Base-by-base conservation (phyloP, 37 sponge, comb jelly and placozoan genomes). In the Oopsacas minuta region DNA sequence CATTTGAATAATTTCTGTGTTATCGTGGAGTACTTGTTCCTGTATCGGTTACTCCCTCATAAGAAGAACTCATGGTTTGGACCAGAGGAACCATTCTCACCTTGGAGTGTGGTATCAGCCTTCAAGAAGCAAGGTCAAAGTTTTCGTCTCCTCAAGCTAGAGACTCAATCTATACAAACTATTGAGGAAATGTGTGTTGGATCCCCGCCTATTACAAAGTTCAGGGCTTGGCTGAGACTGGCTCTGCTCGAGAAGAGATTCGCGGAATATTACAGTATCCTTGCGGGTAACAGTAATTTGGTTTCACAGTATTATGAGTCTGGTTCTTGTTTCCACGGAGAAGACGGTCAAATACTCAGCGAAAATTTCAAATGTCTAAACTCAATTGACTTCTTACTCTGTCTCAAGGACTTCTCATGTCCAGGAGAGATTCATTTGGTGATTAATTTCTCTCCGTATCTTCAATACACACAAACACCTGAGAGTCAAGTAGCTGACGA, bases 171-270 rank as follows among this genome's bases (percentile, higher is more conserved):
- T 35, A 35, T 38, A 28, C 81, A 61, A 5, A 69, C 39, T 28
- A 36, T 82, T 37, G 38, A 36, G 39, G 8, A 82, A 23, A 37
- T 84, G 46, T 39, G 36, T 0, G 38, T 86, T 35, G 36, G 82
- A 36, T 37, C 83, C n/a, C 75, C 75, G 22, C 75, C 75, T 34
- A 42, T 81, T 30, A 0, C 37, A 15, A 85, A 94, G 94, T 83
- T 92, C 0, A 38, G 94, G 23, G 91, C 89, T 1, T 94, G 94
- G 94, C 38, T 94, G 17, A 38, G 86, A 37, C 37, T 91, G 61
- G 37, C 85, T 51, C 87, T 94, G 15, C 91, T 94, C 30, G 91
- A 94, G 84, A 94, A 91, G 83, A 86, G 82, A 38, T 81, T 94
- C 12, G 86, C 91, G 25, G 23, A 83, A 17, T 90, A 61, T 61